phyloP scores from a whole-genome alignment of 2,797 vertebrate species.

The Nyctibius grandis region DNA sequence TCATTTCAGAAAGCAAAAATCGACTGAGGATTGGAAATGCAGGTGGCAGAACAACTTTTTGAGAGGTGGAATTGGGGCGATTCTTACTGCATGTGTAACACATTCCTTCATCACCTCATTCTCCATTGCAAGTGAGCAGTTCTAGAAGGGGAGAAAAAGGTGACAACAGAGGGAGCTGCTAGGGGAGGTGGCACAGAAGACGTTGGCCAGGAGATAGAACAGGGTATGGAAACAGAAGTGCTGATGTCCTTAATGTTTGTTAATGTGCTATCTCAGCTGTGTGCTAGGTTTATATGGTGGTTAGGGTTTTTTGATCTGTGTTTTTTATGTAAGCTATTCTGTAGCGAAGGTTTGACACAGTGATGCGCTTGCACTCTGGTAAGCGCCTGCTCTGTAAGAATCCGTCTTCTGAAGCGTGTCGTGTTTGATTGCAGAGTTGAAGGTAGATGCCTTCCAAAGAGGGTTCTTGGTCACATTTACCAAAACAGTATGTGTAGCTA shows the following conservation, averaged over 20 bases:
- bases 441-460: neutral
- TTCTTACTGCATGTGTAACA: neutral
- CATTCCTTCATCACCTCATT: neutral
- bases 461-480: neutral
- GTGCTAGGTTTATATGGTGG: neutral
- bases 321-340: neutral
- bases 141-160: neutral
- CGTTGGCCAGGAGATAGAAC: neutral
- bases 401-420: neutral
- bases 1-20: neutral
- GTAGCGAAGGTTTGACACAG: neutral
- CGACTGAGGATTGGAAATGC: neutral
- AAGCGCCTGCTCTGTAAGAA: neutral
- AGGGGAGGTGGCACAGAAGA: neutral
- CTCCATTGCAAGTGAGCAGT: neutral
- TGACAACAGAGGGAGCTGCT: neutral
- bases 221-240: neutral
- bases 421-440: neutral
- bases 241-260: neutral
- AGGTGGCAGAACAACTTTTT: neutral
- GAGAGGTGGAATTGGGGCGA: neutral
- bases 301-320: neutral
- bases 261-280: neutral
- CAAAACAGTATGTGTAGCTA: neutral
- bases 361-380: neutral